Conservation (phyloP, 2,888 invertebrate species). For the Drosophila buzzatii region DNA sequence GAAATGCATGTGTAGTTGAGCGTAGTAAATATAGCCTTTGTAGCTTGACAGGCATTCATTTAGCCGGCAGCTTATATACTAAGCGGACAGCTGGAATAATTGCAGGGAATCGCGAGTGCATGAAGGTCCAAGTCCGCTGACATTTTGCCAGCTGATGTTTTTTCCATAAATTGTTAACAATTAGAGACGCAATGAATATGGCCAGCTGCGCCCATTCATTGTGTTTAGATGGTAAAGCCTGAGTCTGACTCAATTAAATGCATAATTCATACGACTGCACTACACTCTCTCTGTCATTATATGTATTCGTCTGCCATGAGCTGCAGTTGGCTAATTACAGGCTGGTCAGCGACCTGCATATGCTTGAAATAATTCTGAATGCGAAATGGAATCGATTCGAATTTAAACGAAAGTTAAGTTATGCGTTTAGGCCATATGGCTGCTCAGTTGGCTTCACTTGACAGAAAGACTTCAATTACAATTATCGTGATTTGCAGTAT, state of each 20-base stretch:
- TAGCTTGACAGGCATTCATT: neutral
- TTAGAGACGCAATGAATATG: neutral
- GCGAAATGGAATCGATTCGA: neutral
- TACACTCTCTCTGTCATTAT: slow-evolving; percentile 26
- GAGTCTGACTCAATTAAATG: slow-evolving; percentile 74
- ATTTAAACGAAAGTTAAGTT: neutral
- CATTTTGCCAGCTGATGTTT: slow-evolving; percentile 18
- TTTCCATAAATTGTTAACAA: slow-evolving; percentile 77
- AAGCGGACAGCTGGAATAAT: too few relatives aligned
- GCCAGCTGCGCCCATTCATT: slow-evolving; percentile 38
- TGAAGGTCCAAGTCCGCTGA: neutral
- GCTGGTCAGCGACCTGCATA: neutral
- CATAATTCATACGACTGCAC: slow-evolving; percentile 62
- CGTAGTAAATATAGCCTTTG: neutral
- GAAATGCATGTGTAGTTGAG: slow-evolving; percentile 22
- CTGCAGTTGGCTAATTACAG: slow-evolving; percentile 27
- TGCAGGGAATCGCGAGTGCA: too few relatives aligned
- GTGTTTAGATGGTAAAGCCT: slow-evolving; percentile 48
- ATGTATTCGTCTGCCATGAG: slow-evolving; percentile 5
- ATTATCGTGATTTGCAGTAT: neutral
- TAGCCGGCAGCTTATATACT: neutral
- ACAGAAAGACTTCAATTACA: slow-evolving; percentile 41
- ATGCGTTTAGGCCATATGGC: neutral
- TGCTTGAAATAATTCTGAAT: slow-evolving; percentile 1
- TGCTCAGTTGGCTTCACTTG: slow-evolving; percentile 19